phyloP scores from a whole-genome alignment of 1,140 invertebrate species.

The Sitophilus oryzae region DNA sequence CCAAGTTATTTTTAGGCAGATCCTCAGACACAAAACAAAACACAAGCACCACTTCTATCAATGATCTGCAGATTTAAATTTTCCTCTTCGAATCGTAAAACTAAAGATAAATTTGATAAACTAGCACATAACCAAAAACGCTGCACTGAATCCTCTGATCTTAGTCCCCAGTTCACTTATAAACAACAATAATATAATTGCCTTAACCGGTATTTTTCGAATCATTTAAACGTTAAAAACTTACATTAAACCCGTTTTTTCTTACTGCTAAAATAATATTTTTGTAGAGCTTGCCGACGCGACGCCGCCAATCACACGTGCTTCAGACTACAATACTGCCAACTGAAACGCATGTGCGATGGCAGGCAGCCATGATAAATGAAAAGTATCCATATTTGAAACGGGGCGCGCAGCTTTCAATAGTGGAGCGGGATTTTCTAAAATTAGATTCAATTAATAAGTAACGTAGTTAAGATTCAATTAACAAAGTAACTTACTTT shows the following conservation, averaged over 20 bases:
- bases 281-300: constrained; percentile 26
- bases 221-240: constrained; percentile 12
- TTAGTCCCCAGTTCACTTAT: background rate
- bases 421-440: background rate
- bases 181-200: background rate
- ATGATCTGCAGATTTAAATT: constrained; percentile 1
- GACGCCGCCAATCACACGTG: constrained; percentile 30
- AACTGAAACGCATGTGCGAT: constrained; percentile 22
- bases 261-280: constrained; percentile 22
- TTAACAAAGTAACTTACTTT: no score
- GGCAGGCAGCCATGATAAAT: background rate
- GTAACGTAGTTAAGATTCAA: no score
- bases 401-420: background rate
- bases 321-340: constrained; percentile 39
- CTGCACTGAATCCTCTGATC: background rate
- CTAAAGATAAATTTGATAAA: constrained; percentile 10
- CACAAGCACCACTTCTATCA: constrained; percentile 4
- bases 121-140: constrained; percentile 11
- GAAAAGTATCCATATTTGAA: background rate
- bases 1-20: background rate
- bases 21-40: background rate
- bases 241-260: constrained; percentile 30
- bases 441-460: no score
- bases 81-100: constrained; percentile 2
- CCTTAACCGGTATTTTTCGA: background rate